A percentile compares a stretch with the other conserved stretches of the same genome.
These are phyloP conservation scores for Diacarnus erythraeanus DNA, from an alignment of 37 sponge, comb jelly and placozoan species.

Conservation along the genomic window DNA sequence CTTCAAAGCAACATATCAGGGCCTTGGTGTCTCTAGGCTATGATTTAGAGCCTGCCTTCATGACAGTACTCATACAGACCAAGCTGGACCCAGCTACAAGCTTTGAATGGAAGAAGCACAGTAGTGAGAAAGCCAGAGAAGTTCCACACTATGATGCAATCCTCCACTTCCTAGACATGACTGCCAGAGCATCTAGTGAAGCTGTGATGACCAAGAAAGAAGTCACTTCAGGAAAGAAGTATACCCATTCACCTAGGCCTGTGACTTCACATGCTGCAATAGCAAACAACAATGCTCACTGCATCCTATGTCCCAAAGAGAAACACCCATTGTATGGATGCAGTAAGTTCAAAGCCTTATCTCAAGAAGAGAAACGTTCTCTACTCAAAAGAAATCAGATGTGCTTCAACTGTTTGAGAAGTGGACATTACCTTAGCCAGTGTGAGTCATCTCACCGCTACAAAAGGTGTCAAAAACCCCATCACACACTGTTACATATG, in stretches of 20 bases:
- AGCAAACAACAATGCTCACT: no score
- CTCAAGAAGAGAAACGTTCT: constrained; percentile 17
- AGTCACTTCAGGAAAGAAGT: no score
- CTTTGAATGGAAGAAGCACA: constrained; percentile 50
- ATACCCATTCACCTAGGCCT: background rate
- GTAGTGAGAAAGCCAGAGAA: constrained; percentile 1
- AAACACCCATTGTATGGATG: no score
- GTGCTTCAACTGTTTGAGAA: constrained; percentile 23
- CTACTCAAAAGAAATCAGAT: background rate
- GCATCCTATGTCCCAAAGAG: no score
- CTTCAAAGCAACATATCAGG: no score
- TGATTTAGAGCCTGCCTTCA: constrained; percentile 16
- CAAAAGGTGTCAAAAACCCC: constrained; percentile 12
- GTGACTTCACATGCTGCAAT: background rate
- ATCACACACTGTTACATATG: no score
- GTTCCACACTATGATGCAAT: constrained; percentile 26
- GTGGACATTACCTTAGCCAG: constrained; percentile 31
- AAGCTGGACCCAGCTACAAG: constrained; percentile 29
- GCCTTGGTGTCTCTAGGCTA: constrained; percentile 15
- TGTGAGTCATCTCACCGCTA: constrained; percentile 28
- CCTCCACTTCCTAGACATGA: constrained; percentile 5
- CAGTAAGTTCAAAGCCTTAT: constrained; percentile 21
- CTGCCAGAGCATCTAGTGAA: constrained; percentile 11
- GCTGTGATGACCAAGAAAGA: no score
- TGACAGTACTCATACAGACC: constrained; percentile 25